Evolutionary conservation across 2,113 vertebrate genomes (phyloP).

Genomic region (Agelaius phoeniceus): DNA sequence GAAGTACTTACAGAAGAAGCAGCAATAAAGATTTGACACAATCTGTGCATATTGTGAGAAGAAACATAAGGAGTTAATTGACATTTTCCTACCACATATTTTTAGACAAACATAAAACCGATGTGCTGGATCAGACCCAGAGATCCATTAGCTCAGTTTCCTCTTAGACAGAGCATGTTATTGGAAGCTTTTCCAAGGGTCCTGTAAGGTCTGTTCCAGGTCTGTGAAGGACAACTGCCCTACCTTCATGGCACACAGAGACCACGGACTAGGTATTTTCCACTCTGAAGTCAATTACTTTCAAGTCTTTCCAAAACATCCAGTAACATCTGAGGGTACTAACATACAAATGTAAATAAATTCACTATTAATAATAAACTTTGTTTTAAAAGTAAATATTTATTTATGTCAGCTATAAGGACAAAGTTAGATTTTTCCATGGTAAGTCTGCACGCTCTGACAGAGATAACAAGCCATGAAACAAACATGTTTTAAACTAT

Average conservation of each 20-base stretch:
- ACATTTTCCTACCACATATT: constrained; percentile 15
- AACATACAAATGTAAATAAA: neutral
- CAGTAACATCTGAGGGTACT: neutral
- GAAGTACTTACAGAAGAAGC: neutral
- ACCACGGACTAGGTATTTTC: neutral
- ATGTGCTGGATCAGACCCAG: constrained; percentile 30
- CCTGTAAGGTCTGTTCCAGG: neutral
- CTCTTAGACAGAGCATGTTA: neutral
- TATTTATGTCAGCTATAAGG: neutral
- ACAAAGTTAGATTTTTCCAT: neutral
- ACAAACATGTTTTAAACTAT: neutral
- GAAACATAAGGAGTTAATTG: constrained; percentile 31
- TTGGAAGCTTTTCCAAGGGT: neutral
- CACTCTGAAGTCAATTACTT: neutral
- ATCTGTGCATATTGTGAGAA: neutral
- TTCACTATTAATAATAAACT: constrained; percentile 20
- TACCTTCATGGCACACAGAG: neutral
- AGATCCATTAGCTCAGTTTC: constrained; percentile 35
- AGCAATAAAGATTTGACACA: neutral
- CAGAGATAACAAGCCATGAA: neutral
- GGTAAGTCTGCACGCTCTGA: neutral
- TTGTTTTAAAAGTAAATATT: neutral
- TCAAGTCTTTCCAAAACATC: neutral
- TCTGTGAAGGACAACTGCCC: neutral
- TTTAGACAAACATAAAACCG: neutral